A percentile compares a stretch with the other conserved stretches of the same genome.
These are phyloP conservation scores for Cyrtodaria siliqua DNA, from an alignment of 2,888 invertebrate species.

Conservation along the genomic window DNA sequence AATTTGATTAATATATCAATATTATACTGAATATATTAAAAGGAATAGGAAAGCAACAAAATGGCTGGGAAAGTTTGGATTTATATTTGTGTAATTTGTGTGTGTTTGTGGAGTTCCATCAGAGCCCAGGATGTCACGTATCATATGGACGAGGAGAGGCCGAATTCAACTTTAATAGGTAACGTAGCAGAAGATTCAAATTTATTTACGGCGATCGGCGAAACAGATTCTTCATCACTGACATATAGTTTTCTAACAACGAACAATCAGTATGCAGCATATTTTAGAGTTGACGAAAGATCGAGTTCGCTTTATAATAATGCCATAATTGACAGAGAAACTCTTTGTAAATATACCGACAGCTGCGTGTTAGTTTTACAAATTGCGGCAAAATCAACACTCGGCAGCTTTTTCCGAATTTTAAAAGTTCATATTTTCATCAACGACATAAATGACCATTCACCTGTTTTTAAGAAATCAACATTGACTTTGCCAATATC, in stretches of 20 bases:
- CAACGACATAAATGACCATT: conserved; percentile 77
- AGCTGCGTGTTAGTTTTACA: conserved; percentile 57
- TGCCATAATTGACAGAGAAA: conserved; percentile 64
- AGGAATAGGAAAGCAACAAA: background rate
- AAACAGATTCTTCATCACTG: conserved; percentile 59
- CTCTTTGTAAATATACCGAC: conserved; percentile 63
- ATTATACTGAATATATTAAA: background rate
- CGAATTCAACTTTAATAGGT: conserved; percentile 73
- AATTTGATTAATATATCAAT: too few relatives aligned
- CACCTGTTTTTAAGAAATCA: conserved; percentile 68
- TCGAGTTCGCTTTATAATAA: conserved; percentile 63
- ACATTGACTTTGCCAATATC: conserved; percentile 58
- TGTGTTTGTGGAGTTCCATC: background rate
- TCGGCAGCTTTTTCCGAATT: conserved; percentile 71
- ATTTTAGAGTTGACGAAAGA: conserved; percentile 62
- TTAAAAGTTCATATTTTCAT: conserved; percentile 72
- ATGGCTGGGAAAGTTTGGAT: background rate
- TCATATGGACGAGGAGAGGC: conserved; percentile 76
- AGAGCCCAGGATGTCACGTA: conserved; percentile 67
- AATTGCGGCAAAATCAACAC: conserved; percentile 65
- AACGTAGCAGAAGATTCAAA: conserved; percentile 68
- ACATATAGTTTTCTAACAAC: conserved; percentile 71
- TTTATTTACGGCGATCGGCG: conserved; percentile 65
- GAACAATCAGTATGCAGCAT: conserved; percentile 43
- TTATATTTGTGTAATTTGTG: background rate